A percentile compares a stretch with the other conserved stretches of the same genome.
Conservation (phyloP, 64 coral and sea anemone species). For the Montipora sp. region DNA sequence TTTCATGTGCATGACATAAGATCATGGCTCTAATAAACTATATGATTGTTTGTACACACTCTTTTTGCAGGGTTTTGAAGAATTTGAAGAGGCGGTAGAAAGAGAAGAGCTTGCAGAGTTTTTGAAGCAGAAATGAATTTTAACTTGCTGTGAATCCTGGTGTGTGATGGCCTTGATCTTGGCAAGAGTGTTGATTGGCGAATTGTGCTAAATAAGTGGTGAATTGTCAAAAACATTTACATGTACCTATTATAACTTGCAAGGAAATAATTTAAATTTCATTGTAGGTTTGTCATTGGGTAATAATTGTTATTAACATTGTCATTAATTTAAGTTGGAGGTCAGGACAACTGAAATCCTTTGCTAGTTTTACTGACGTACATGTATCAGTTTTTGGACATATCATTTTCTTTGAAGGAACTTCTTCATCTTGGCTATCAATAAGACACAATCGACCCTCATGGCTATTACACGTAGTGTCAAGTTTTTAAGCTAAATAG, state of each 20-base stretch:
- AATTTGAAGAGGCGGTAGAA: slow-evolving; percentile 82
- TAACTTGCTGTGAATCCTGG: not conserved
- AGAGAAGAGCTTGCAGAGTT: slow-evolving; percentile 57
- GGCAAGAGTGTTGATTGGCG: not conserved
- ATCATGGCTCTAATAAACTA: too few species aligned
- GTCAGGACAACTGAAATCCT: too few species aligned
- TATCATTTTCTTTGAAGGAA: too few species aligned
- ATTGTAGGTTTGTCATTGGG: not conserved
- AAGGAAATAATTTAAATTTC: not conserved
- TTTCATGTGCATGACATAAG: too few species aligned
- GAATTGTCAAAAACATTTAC: not conserved
- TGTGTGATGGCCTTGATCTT: not conserved
- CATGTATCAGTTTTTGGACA: too few species aligned
- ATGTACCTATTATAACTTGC: not conserved
- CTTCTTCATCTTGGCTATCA: too few species aligned
- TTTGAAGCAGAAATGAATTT: slow-evolving; percentile 47
- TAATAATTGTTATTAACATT: not conserved
- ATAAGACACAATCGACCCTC: too few species aligned
- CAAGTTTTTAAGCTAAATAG: too few species aligned
- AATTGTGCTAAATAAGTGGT: not conserved
- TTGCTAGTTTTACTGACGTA: too few species aligned
- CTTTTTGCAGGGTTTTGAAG: slow-evolving; percentile 55
- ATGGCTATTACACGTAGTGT: too few species aligned
- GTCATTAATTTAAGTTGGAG: not conserved
- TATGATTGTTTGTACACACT: not conserved